Percentiles rank a stretch among this genome's conserved stretches.
Evolutionary conservation across 1,140 invertebrate genomes (phyloP).

Genomic region (Eurosta solidaginis): DNA sequence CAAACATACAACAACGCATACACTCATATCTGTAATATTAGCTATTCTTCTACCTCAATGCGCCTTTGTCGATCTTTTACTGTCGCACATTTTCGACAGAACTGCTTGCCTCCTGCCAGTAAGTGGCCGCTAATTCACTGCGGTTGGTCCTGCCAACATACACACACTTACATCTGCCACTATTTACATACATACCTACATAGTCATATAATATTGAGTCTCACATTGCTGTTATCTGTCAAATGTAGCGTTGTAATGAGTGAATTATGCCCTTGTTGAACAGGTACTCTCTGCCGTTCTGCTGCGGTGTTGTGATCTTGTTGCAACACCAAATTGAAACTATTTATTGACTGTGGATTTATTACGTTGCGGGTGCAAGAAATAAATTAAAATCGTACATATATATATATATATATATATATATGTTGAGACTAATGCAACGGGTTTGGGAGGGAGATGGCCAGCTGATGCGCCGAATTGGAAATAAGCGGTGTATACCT

Average conservation of each 20-base stretch:
- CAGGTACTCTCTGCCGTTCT: slow-evolving; percentile 34
- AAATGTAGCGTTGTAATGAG: slow-evolving; percentile 43
- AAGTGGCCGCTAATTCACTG: slow-evolving; percentile 37
- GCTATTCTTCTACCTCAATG: no score
- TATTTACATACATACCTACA: background rate
- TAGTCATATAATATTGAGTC: background rate
- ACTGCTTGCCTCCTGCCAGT: background rate
- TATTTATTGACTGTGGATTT: slow-evolving; percentile 24
- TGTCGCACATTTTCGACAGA: background rate
- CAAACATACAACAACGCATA: no score
- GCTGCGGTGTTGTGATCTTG: slow-evolving; percentile 42
- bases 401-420: background rate
- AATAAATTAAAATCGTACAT: background rate
- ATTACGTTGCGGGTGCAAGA: background rate
- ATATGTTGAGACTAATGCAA: no score
- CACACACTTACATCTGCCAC: background rate
- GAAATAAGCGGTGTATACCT: no score
- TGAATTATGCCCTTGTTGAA: slow-evolving; percentile 43
- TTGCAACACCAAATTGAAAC: slow-evolving; percentile 25
- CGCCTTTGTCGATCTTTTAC: no score
- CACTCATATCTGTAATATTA: no score
- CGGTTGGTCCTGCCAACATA: slow-evolving; percentile 43
- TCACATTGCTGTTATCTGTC: background rate
- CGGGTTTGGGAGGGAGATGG: no score
- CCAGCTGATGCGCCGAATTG: no score